A percentile compares a stretch with the other conserved stretches of the same genome.
Conservation (phyloP, 2,888 invertebrate genomes). For the Papilio elwesi region DNA sequence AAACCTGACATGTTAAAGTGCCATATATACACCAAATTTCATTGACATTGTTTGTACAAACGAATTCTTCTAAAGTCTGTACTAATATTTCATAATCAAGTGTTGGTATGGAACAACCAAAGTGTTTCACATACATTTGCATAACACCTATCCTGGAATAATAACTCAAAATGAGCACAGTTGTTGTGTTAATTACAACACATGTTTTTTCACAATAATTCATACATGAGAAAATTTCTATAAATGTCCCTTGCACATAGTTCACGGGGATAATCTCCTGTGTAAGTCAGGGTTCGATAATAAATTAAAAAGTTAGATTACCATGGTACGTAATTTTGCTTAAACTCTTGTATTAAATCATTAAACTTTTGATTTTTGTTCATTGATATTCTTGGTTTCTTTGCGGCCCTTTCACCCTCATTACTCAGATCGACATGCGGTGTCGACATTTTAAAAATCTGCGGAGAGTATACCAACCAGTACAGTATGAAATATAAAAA, state of each 20-base stretch:
- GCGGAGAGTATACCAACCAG: slow-evolving; percentile 29
- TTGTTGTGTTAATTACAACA: not conserved
- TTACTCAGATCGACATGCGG: slow-evolving; percentile 41
- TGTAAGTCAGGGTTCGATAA: not conserved
- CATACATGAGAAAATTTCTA: too few species aligned
- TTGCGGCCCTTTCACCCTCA: slow-evolving; percentile 53
- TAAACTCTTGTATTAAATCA: slow-evolving; percentile 68
- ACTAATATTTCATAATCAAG: slow-evolving; percentile 60
- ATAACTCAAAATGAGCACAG: not conserved
- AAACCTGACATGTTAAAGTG: slow-evolving; percentile 54
- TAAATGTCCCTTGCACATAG: too few species aligned
- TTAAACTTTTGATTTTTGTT: slow-evolving; percentile 66
- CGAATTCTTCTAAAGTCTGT: slow-evolving; percentile 56
- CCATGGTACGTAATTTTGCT: slow-evolving; percentile 69
- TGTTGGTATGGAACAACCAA: slow-evolving; percentile 52
- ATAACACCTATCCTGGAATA: slow-evolving; percentile 70
- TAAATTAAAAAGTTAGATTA: slow-evolving; percentile 47
- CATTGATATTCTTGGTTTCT: slow-evolving; percentile 60
- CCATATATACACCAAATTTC: slow-evolving; percentile 61
- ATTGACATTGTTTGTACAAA: slow-evolving; percentile 54
- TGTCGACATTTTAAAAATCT: slow-evolving; percentile 48
- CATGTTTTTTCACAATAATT: too few species aligned
- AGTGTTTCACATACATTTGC: slow-evolving; percentile 62
- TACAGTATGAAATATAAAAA: slow-evolving; percentile 4
- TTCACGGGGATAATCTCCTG: too few species aligned